A percentile compares a stretch with the other conserved stretches of the same genome.
phyloP scores from a whole-genome alignment of 2,888 invertebrate genomes.

The Phalangium opilio region DNA sequence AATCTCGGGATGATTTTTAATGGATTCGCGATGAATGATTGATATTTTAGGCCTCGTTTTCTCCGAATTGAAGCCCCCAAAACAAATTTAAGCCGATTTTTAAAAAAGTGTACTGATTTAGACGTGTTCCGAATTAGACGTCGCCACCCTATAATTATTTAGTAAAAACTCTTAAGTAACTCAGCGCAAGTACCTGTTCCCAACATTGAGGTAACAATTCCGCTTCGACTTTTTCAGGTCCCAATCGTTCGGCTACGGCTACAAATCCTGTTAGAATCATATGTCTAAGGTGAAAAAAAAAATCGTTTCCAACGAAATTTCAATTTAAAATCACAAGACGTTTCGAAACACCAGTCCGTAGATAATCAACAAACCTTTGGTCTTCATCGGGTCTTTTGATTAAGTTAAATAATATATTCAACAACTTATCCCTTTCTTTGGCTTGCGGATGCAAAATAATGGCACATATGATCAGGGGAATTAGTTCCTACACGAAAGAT shows the following conservation, averaged over 20 bases:
- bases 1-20: too few species aligned
- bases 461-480: slow-evolving; percentile 46
- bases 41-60: too few species aligned
- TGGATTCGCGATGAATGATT: too few species aligned
- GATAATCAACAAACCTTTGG: slow-evolving; percentile 38
- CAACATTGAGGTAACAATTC: slow-evolving; percentile 54
- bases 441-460: slow-evolving; percentile 44
- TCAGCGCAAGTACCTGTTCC: slow-evolving; percentile 43
- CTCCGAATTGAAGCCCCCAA: too few species aligned
- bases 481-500: slow-evolving; percentile 38
- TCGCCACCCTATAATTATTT: neutral
- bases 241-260: slow-evolving; percentile 34
- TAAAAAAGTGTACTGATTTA: too few species aligned
- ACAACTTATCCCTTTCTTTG: slow-evolving; percentile 43
- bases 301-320: slow-evolving; percentile 6
- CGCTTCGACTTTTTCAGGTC: slow-evolving; percentile 41
- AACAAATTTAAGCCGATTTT: too few species aligned
- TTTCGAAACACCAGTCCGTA: neutral
- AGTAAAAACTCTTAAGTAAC: neutral
- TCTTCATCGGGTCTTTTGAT: slow-evolving; percentile 52
- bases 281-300: slow-evolving; percentile 27
- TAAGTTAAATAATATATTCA: slow-evolving; percentile 50
- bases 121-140: too few species aligned
- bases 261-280: slow-evolving; percentile 34
- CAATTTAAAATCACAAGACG: neutral